Evolutionary conservation across 2,797 vertebrate species (phyloP).

Genomic region (Pachyuromys duprasi): DNA sequence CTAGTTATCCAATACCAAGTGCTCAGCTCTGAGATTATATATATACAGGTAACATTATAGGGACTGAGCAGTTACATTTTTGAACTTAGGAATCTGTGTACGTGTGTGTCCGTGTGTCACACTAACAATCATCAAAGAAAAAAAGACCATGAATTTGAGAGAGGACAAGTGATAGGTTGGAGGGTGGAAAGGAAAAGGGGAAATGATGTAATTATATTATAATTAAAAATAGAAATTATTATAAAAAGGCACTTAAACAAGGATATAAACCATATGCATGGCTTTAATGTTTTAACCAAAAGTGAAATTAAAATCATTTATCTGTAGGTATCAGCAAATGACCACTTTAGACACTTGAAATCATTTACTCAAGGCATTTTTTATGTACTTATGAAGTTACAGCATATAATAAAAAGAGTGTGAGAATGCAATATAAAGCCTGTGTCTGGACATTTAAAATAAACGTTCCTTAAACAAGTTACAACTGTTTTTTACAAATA

Average conservation of each 20-base stretch:
- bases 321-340: conserved; percentile 57
- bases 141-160: background rate
- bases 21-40: background rate
- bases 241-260: conserved; percentile 37
- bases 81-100: background rate
- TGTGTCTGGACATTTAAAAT: conserved; percentile 88
- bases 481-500: conserved; percentile 83
- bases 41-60: background rate
- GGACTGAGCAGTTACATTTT: background rate
- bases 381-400: conserved; percentile 88
- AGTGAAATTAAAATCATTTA: conserved; percentile 55
- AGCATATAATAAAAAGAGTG: conserved; percentile 87
- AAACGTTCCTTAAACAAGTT: conserved; percentile 86
- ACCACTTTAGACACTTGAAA: conserved; percentile 86
- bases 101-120: background rate
- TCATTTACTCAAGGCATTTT: conserved; percentile 91
- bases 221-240: background rate
- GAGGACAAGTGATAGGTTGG: background rate
- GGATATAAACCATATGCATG: background rate
- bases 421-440: conserved; percentile 87
- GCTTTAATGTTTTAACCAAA: conserved; percentile 46
- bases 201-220: background rate
- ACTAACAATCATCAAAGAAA: background rate
- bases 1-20: background rate
- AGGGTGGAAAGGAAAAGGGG: background rate